These are phyloP conservation scores for Samia ricini DNA, from an alignment of 1,140 invertebrate genomes.

Conservation along the genomic window DNA sequence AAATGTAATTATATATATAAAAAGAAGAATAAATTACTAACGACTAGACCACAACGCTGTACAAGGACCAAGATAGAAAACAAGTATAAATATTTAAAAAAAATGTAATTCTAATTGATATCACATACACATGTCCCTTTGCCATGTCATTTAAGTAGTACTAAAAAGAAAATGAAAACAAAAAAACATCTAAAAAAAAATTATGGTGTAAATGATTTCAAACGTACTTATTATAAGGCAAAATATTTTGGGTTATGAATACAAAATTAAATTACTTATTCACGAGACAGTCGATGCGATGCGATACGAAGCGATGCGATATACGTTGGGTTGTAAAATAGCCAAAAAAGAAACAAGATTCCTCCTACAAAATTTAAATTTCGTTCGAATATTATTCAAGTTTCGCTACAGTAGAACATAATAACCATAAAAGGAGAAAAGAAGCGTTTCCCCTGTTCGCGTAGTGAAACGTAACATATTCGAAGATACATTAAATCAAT, in stretches of 20 bases:
- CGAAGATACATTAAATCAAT: too few relatives aligned
- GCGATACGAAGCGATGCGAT: neutral
- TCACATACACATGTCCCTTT: neutral
- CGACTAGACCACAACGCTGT: slow-evolving; percentile 67
- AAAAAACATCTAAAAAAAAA: neutral
- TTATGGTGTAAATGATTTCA: too few relatives aligned
- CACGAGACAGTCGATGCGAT: neutral
- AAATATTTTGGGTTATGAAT: neutral
- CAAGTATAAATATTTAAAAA: slow-evolving; percentile 28
- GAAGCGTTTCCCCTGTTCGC: too few relatives aligned
- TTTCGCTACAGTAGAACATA: too few relatives aligned
- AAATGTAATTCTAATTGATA: slow-evolving; percentile 17
- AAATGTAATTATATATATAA: slow-evolving; percentile 13
- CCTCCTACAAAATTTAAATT: too few relatives aligned
- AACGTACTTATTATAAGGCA: too few relatives aligned
- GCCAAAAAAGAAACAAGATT: too few relatives aligned
- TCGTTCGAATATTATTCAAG: too few relatives aligned
- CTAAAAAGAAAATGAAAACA: neutral
- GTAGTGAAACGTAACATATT: too few relatives aligned
- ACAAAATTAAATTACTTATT: neutral
- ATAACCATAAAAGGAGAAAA: too few relatives aligned
- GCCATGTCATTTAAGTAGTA: neutral
- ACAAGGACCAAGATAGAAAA: slow-evolving; percentile 41
- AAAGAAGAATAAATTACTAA: slow-evolving; percentile 35
- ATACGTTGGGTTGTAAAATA: too few relatives aligned